These are phyloP conservation scores for Zaprionus africanus DNA, from an alignment of 1,140 invertebrate genomes.

Conservation along the genomic window DNA sequence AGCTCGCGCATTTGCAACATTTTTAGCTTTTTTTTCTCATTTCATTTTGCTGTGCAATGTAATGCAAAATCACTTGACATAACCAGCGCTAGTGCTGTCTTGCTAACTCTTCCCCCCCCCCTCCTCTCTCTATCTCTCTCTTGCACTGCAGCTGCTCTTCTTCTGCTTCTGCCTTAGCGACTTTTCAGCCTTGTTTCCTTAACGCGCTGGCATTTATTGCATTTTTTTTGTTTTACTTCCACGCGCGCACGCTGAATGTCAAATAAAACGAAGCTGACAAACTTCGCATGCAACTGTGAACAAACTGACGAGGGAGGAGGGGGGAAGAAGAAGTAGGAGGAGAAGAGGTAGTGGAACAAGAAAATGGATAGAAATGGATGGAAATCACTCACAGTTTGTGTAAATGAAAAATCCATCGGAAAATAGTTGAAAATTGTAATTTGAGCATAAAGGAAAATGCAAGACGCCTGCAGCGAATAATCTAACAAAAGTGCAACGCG, in stretches of 20 bases:
- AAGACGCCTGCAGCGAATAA: slow-evolving; percentile 30
- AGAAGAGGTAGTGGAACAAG: background rate
- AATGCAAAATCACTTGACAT: slow-evolving; percentile 71
- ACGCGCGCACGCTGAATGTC: slow-evolving; percentile 34
- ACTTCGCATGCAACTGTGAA: slow-evolving; percentile 15
- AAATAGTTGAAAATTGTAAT: slow-evolving; percentile 62
- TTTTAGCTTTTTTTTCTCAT: slow-evolving; percentile 11
- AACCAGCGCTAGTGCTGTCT: slow-evolving; percentile 7
- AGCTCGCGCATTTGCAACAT: slow-evolving; percentile 65
- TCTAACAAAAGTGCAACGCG: slow-evolving; percentile 7
- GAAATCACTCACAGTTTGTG: slow-evolving; percentile 30
- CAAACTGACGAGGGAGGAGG: slow-evolving; percentile 17
- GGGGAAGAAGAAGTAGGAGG: background rate
- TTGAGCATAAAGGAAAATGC: slow-evolving; percentile 41
- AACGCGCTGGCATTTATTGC: slow-evolving; percentile 73
- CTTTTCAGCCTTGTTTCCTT: slow-evolving; percentile 29
- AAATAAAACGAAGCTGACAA: slow-evolving; percentile 31
- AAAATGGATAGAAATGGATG: background rate
- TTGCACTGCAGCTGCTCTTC: background rate
- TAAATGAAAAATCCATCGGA: slow-evolving; percentile 49
- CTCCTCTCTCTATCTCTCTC: background rate
- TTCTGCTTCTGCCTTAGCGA: slow-evolving; percentile 1
- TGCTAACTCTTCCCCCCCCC: background rate
- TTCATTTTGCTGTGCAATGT: slow-evolving; percentile 38
- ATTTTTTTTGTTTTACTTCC: slow-evolving; percentile 61